Conservation (phyloP, 2,888 invertebrate species). For the Hydraecia micacea region DNA sequence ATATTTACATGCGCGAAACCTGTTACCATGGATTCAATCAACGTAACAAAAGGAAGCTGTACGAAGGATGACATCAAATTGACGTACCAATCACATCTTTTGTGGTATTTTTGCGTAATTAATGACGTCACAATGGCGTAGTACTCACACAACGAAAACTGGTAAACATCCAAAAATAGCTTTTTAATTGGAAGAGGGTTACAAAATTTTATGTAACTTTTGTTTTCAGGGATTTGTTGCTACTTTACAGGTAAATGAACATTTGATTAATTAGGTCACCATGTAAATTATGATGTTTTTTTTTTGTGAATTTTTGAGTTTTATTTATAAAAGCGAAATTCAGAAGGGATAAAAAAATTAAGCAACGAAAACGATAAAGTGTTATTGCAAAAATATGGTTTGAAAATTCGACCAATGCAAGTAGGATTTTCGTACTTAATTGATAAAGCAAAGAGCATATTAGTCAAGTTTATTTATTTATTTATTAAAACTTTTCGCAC, state of each 20-base stretch:
- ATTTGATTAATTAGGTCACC: background rate
- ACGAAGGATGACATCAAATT: constrained; percentile 5
- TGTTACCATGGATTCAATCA: too few relatives aligned
- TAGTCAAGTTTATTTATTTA: too few relatives aligned
- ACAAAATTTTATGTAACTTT: constrained; percentile 12
- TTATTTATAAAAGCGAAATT: background rate
- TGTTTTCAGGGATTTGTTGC: constrained; percentile 7
- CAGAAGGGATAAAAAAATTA: background rate
- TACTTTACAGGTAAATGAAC: background rate
- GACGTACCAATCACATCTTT: constrained; percentile 15
- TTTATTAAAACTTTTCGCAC: too few relatives aligned
- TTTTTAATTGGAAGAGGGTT: constrained; percentile 38
- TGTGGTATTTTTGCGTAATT: constrained; percentile 29
- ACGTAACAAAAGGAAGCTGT: background rate
- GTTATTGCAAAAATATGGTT: background rate
- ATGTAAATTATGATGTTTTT: too few relatives aligned
- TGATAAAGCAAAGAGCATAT: background rate
- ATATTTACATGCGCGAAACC: too few relatives aligned
- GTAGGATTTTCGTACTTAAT: background rate
- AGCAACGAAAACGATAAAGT: background rate
- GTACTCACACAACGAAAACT: background rate
- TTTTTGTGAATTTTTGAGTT: background rate
- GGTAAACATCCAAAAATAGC: constrained; percentile 30
- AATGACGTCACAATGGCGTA: constrained; percentile 25
- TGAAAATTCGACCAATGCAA: background rate